phyloP scores from a whole-genome alignment of 2,113 vertebrate genomes.

The Danio rerio region GRCz12tu NC_133185.1:26479501-26480000 shows the following conservation, averaged over 20 bases:
- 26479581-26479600: slow-evolving; percentile 86
- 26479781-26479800: slow-evolving; percentile 95
- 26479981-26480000: slow-evolving; percentile 96
- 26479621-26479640: slow-evolving; percentile 86
- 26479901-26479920: slow-evolving; percentile 90
- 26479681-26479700: slow-evolving; percentile 91
- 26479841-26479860: slow-evolving; percentile 89
- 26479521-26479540: slow-evolving; percentile 89
- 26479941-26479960: slow-evolving; percentile 88
- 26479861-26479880: slow-evolving; percentile 90
- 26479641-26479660: slow-evolving; percentile 89
- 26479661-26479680: slow-evolving; percentile 89
- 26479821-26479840: slow-evolving; percentile 92
- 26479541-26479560: slow-evolving; percentile 90
- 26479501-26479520: slow-evolving; percentile 89
- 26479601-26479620: slow-evolving; percentile 94
- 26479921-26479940: slow-evolving; percentile 87
- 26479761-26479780: slow-evolving; percentile 88
- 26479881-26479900: slow-evolving; percentile 92
- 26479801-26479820: slow-evolving; percentile 93
- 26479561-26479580: slow-evolving; percentile 95
- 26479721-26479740: slow-evolving; percentile 89
- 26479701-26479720: slow-evolving; percentile 91
- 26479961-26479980: slow-evolving; percentile 86
- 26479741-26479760: slow-evolving; percentile 90